Conservation (phyloP, 2,797 vertebrate genomes). For the Sphaeramia orbicularis region DNA sequence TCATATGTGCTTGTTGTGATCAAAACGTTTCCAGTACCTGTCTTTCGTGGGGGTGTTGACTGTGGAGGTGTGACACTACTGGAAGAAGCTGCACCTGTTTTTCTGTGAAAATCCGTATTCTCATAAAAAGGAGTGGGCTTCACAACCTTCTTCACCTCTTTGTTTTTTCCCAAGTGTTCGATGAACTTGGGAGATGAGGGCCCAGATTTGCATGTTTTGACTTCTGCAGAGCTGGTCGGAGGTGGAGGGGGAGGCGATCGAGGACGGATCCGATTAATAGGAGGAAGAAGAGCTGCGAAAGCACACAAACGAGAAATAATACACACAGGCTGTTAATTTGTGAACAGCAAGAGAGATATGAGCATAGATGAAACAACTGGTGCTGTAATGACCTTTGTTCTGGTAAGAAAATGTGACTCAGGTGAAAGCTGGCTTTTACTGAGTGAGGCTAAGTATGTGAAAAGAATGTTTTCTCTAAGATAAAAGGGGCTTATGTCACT, state of each 20-base stretch:
- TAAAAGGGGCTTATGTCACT: slow-evolving; percentile 26
- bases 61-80: neutral
- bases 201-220: slow-evolving; percentile 7
- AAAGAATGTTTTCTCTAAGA: slow-evolving; percentile 22
- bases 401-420: slow-evolving; percentile 47
- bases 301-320: too few species aligned
- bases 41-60: slow-evolving; percentile 32
- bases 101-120: slow-evolving; percentile 43
- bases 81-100: neutral
- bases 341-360: slow-evolving; percentile 14
- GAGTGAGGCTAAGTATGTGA: slow-evolving; percentile 30
- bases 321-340: too few species aligned
- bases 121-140: slow-evolving; percentile 22
- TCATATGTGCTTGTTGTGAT: too few species aligned
- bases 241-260: slow-evolving; percentile 65
- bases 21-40: too few species aligned
- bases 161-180: slow-evolving; percentile 36
- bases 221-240: slow-evolving; percentile 32
- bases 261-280: slow-evolving; percentile 62
- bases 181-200: neutral
- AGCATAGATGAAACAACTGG: slow-evolving; percentile 28
- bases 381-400: slow-evolving; percentile 41
- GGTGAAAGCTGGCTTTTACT: slow-evolving; percentile 44
- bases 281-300: slow-evolving; percentile 81
- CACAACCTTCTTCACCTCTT: slow-evolving; percentile 17